Evolutionary conservation across 2,888 invertebrate genomes (phyloP).

Genomic region (Syrphus vitripennis): DNA sequence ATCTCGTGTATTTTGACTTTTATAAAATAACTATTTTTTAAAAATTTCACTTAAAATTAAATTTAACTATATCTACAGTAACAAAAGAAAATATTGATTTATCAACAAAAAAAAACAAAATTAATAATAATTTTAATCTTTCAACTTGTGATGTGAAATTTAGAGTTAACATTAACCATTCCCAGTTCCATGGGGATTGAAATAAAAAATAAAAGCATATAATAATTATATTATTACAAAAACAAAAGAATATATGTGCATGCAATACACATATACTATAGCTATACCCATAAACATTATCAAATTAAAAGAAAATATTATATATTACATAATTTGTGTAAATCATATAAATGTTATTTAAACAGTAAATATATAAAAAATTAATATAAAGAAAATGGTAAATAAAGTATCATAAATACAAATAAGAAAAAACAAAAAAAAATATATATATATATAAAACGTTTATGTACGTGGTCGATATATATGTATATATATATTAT

Average conservation of each 20-base stretch:
- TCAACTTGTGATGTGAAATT: conserved; percentile 81
- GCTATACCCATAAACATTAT: conserved; percentile 48
- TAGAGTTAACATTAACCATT: conserved; percentile 81
- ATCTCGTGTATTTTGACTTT: neutral
- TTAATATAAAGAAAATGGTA: conserved; percentile 29
- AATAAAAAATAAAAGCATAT: conserved; percentile 72
- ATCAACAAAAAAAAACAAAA: conserved; percentile 33
- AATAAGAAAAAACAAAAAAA: conserved; percentile 10
- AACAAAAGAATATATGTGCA: conserved; percentile 27
- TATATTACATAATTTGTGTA: conserved; percentile 59
- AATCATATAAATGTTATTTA: conserved; percentile 58
- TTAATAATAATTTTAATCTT: conserved; percentile 72
- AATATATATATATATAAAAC: neutral
- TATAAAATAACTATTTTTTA: neutral
- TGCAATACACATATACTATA: conserved; percentile 30
- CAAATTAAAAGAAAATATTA: conserved; percentile 32
- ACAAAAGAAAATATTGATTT: conserved; percentile 18
- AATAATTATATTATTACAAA: conserved; percentile 47
- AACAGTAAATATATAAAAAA: conserved; percentile 27
- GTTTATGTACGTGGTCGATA: conserved; percentile 27
- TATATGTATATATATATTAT: conserved; percentile 2
- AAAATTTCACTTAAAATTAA: conserved; percentile 25
- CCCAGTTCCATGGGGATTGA: conserved; percentile 80
- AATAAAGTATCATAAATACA: conserved; percentile 20
- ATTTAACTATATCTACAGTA: neutral